Percentiles rank a stretch among this genome's conserved stretches.
Evolutionary conservation across 2,888 invertebrate genomes (phyloP).

Genomic region (Ferrisia virgata): DNA sequence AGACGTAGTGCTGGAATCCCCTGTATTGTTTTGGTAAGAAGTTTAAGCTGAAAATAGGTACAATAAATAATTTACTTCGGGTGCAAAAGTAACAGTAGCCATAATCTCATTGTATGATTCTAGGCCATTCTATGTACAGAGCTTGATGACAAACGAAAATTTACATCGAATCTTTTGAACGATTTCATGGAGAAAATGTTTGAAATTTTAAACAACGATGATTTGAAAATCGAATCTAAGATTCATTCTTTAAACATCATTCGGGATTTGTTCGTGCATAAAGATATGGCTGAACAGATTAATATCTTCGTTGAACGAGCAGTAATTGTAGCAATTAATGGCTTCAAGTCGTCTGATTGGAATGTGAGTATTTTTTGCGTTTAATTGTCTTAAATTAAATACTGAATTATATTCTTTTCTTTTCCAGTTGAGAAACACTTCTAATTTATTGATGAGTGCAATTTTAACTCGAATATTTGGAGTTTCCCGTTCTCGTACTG

Average conservation of each 20-base stretch:
- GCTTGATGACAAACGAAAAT: constrained; percentile 54
- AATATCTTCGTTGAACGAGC: constrained; percentile 62
- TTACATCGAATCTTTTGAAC: constrained; percentile 51
- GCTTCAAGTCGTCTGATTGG: constrained; percentile 74
- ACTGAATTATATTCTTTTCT: not conserved
- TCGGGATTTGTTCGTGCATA: constrained; percentile 73
- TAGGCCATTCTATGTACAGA: constrained; percentile 76
- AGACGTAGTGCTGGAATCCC: constrained; percentile 92
- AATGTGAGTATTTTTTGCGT: constrained; percentile 60
- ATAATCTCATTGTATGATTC: not conserved
- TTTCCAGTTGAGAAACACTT: constrained; percentile 75
- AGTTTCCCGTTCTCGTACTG: constrained; percentile 64
- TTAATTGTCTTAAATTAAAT: not conserved
- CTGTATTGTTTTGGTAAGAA: constrained; percentile 74
- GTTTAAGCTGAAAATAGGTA: too few species aligned
- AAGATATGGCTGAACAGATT: constrained; percentile 70
- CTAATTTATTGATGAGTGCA: constrained; percentile 78
- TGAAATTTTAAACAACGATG: constrained; percentile 50
- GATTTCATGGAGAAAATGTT: constrained; percentile 57
- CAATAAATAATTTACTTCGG: not conserved
- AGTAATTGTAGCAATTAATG: constrained; percentile 68
- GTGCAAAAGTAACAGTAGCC: not conserved
- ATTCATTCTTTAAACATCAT: constrained; percentile 83
- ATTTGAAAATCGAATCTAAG: constrained; percentile 57
- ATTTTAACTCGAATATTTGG: constrained; percentile 85